Conservation (phyloP, 2,888 invertebrate species). For the Acrocera orbiculus region DNA sequence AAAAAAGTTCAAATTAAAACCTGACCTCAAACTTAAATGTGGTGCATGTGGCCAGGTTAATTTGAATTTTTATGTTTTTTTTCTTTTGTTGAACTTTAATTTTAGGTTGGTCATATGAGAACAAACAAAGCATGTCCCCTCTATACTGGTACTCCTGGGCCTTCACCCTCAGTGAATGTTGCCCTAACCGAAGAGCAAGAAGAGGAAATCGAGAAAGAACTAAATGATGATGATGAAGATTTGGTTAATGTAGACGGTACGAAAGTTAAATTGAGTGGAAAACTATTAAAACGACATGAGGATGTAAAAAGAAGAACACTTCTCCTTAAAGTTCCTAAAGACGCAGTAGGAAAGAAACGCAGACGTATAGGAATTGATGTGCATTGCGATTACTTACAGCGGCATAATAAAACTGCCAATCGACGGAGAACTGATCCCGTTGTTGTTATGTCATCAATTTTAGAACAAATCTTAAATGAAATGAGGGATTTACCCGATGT, state of each 20-base stretch:
- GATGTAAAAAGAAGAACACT: slow-evolving; percentile 69
- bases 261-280: slow-evolving; percentile 77
- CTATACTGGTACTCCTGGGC: slow-evolving; percentile 52
- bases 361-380: slow-evolving; percentile 46
- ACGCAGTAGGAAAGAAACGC: slow-evolving; percentile 46
- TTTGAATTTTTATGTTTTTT: not conserved
- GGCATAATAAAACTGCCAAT: slow-evolving; percentile 67
- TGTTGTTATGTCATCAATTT: slow-evolving; percentile 78
- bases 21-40: slow-evolving; percentile 82
- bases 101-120: slow-evolving; percentile 33
- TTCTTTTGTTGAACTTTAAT: not conserved
- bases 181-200: slow-evolving; percentile 71
- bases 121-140: slow-evolving; percentile 96
- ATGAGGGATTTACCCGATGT: slow-evolving; percentile 84
- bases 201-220: slow-evolving; percentile 58
- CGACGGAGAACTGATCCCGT: slow-evolving; percentile 88
- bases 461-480: slow-evolving; percentile 83
- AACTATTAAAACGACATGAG: slow-evolving; percentile 72
- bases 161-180: slow-evolving; percentile 44
- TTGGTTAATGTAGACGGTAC: slow-evolving; percentile 88
- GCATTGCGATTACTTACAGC: slow-evolving; percentile 80
- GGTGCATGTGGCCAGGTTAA: slow-evolving; percentile 74
- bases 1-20: slow-evolving; percentile 70
- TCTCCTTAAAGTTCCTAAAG: slow-evolving; percentile 60
- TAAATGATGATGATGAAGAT: slow-evolving; percentile 65